Conservation (phyloP, 2,113 vertebrate species). For the Glaucidium brasilianum region DNA sequence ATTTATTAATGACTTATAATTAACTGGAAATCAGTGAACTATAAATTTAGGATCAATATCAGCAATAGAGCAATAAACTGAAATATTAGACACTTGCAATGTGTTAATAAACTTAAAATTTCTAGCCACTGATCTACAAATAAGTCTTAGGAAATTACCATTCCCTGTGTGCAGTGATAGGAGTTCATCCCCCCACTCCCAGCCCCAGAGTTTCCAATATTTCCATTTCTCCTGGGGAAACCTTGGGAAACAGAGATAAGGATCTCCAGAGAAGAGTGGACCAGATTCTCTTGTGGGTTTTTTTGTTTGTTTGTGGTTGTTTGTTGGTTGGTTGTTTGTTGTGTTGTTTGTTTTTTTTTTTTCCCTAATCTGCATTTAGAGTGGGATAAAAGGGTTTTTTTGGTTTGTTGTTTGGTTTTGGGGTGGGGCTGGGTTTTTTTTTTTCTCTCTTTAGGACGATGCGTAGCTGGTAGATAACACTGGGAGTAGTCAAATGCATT, state of each 20-base stretch:
- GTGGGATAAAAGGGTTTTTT: not conserved
- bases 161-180: accelerated
- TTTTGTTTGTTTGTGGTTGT: too few species aligned
- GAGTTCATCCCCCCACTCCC: accelerated
- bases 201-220: not conserved
- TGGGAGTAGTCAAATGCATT: not conserved
- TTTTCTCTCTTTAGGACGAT: not conserved
- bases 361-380: not conserved
- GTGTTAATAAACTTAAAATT: not conserved
- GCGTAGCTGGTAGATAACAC: not conserved
- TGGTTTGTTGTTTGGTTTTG: too few species aligned
- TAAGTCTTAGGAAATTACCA: not conserved
- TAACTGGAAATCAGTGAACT: not conserved
- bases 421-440: too few species aligned
- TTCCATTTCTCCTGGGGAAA: not conserved
- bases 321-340: too few species aligned
- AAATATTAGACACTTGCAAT: not conserved
- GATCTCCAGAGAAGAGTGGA: not conserved
- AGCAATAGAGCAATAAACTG: not conserved
- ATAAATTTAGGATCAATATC: not conserved
- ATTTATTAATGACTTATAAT: not conserved
- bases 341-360: too few species aligned
- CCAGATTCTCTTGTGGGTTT: accelerated
- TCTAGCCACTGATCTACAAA: not conserved
- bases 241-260: not conserved